Base-by-base conservation (phyloP, 1,140 invertebrate genomes). In the Ceratina australensis region DNA sequence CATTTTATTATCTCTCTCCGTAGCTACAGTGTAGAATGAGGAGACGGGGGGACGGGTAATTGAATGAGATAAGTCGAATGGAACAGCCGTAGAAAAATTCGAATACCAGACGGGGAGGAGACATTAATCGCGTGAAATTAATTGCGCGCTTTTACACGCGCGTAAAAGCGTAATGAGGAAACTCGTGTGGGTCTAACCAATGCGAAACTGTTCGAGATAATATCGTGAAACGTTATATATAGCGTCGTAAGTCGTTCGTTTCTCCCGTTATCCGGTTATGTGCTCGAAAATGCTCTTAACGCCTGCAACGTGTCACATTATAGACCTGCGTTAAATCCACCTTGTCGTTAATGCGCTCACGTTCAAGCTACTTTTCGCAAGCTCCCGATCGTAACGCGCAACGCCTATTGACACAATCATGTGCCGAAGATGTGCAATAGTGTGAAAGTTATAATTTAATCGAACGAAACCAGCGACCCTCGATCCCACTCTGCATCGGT, bases 201-300 rank as follows among this genome's bases (percentile, higher is more conserved):
- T 24, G 16, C 8, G 42, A 49, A 47, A 66, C 22, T 49, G 42
- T 1, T 20, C 16, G 20, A 7, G 5, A 13, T 49, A 49, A 49
- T 18, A 10, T 24, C 22, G 3, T 4, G 12, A 26, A 67, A 67
- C 22, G 13, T 67, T 20, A 7, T 28, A 28, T 5, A 67, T 2
- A n/a, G 2, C 18, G 18, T 16, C 24, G 22, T 67, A 50, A n/a
- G 49, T n/a, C 47, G 47, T 52, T 52, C 24, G 1, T n/a, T 67
- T 52, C 49, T n/a, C 18, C 4, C 16, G 20, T n/a, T 16, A 66
- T 50, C 47, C 47, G 47, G 24, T 67, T 67, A 66, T n/a, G 18
- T 5, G 65, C 49, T 67, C 24, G 22, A 28, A 67, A 67, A 67
- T 52, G 49, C 49, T 28, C 49, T 52, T 28, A 52, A 67, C 24